A percentile compares a stretch with the other conserved stretches of the same genome.
Conservation (phyloP, 2,888 invertebrate species). For the Perithous albicinctus region DNA sequence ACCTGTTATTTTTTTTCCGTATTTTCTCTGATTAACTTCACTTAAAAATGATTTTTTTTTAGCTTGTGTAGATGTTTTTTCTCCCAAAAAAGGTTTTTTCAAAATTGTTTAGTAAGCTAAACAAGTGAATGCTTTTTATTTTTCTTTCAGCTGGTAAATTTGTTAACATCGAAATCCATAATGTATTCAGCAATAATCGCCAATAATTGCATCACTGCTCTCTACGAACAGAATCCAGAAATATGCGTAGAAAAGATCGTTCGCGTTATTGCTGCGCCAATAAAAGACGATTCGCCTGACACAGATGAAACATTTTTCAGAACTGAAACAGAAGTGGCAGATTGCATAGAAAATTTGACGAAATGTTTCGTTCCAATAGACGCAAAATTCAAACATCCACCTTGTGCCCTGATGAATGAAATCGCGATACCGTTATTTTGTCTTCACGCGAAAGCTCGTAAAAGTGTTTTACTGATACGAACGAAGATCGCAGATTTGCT, state of each 20-base stretch:
- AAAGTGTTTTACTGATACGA: constrained; percentile 75
- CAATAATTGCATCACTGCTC: constrained; percentile 86
- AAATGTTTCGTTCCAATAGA: constrained; percentile 80
- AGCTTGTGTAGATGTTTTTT: neutral
- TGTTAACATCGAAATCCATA: constrained; percentile 84
- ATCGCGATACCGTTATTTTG: constrained; percentile 79
- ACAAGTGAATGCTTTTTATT: constrained; percentile 10
- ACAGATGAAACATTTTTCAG: constrained; percentile 19
- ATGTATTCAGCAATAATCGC: constrained; percentile 85
- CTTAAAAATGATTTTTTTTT: too few species aligned
- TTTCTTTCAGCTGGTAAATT: constrained; percentile 85
- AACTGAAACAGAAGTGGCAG: constrained; percentile 79
- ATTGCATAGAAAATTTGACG: constrained; percentile 80
- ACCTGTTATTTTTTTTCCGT: too few species aligned
- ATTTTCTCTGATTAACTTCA: too few species aligned
- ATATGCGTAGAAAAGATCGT: constrained; percentile 84
- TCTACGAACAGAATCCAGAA: constrained; percentile 86
- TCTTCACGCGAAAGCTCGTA: constrained; percentile 73
- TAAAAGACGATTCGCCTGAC: constrained; percentile 64
- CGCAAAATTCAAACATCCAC: constrained; percentile 80
- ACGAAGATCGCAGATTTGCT: constrained; percentile 74
- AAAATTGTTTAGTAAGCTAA: neutral
- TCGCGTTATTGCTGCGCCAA: constrained; percentile 78
- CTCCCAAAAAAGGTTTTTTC: neutral
- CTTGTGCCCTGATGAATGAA: constrained; percentile 74